phyloP scores from a whole-genome alignment of 2,113 vertebrate genomes.

The Lasiurus borealis region DNA sequence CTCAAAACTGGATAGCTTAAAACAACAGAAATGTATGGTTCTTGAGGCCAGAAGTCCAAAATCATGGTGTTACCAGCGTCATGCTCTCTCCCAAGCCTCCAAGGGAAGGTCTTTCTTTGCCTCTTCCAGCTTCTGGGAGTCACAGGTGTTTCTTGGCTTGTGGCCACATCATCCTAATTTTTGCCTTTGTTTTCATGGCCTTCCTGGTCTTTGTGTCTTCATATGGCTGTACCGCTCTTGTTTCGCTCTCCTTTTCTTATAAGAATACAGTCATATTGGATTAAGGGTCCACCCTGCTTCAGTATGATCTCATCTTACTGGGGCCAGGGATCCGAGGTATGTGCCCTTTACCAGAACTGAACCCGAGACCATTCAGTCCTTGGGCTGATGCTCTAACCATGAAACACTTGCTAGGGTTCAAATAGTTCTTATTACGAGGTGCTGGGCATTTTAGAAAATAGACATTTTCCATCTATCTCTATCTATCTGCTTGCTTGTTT shows the following conservation, averaged over 20 bases:
- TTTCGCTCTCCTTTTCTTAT: background rate
- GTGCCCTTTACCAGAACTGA: too few relatives aligned
- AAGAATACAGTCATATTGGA: background rate
- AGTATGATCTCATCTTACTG: background rate
- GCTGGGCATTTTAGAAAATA: background rate
- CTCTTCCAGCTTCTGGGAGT: background rate
- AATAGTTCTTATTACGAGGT: slow-evolving; percentile 7
- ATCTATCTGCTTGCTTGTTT: too few relatives aligned
- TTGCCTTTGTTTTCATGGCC: background rate
- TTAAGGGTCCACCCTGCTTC: background rate
- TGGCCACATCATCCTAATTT: background rate
- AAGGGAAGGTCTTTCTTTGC: background rate
- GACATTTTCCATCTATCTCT: background rate
- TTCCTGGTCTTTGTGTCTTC: background rate
- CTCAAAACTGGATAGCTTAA: background rate
- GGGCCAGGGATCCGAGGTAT: too few relatives aligned
- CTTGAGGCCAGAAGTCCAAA: background rate
- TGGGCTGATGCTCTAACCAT: too few relatives aligned
- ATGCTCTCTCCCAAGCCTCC: background rate
- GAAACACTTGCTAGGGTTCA: background rate
- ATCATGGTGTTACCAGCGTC: background rate
- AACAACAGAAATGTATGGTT: background rate
- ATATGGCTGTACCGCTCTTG: background rate
- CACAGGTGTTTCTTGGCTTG: background rate
- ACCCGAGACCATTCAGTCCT: too few relatives aligned